Evolutionary conservation across 1,140 invertebrate species (phyloP), one percentile per base, ranked within the genome.

Genomic region (Drosophila sulfurigaster): DNA sequence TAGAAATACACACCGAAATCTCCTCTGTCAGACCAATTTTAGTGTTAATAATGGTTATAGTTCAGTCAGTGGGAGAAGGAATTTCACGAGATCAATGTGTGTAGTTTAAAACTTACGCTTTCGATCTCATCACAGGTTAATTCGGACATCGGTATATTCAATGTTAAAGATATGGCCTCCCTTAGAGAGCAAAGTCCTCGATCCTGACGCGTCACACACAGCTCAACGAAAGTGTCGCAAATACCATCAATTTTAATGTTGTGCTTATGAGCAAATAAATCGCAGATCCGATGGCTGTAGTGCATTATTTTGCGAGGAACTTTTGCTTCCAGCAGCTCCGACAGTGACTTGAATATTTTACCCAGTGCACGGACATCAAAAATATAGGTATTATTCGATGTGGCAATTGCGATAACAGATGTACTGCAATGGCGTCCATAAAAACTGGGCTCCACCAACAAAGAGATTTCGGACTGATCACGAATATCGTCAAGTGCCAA

Each of bases 361-460:
- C 79, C 82, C n/a, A 86, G 43, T 0, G 79, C 71, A 11, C 56
- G 38, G 0, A 87, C 35, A 57, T 86, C 82, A 16, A 87, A 82
- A 3, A 87, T 15, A 28, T 87, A 87, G 0, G 72, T 70, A 3
- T 65, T 64, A 20, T 79, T 69, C 7, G 64, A 49, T 0, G 82
- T 82, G 28, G 82, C 82, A 35, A 86, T 78, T 1, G 48, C 72
- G 11, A 86, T 30, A 1, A 86, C 46, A 0, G 79, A 69, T 5
- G 58, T 74, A 1, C 5, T 7, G 20, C 63, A 62, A 46, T 86
- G 75, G 0, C 82, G 64, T 10, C 82, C 82, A 46, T 87, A 87
- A 13, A 86, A 86, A 25, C 72, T 79, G 0, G 82, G 82, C 58
- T 87, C 82, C 28, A 77, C 57, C 11, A 86, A 6, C 5, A 86